Evolutionary conservation across 2,888 invertebrate species (phyloP).

Genomic region (Zaprionus obscuricornis): DNA sequence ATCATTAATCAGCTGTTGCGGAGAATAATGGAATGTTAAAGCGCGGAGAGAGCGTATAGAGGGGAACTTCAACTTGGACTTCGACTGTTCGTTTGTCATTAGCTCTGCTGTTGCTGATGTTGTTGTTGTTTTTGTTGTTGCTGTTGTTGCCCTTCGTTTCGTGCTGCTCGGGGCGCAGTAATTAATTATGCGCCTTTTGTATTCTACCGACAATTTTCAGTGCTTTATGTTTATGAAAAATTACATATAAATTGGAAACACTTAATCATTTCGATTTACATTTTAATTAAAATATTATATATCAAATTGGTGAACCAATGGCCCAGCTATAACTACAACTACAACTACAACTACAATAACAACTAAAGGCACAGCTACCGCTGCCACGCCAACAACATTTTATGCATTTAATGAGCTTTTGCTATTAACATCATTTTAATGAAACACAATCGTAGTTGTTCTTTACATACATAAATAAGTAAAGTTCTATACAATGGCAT

Average conservation of each 20-base stretch:
- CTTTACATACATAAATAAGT: not conserved
- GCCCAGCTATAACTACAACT: no score
- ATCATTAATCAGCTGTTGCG: slow-evolving; percentile 76
- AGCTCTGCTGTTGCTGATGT: slow-evolving; percentile 32
- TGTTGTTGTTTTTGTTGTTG: slow-evolving; percentile 28
- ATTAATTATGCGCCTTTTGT: slow-evolving; percentile 80
- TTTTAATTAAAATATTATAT: slow-evolving; percentile 80
- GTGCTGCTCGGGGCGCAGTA: slow-evolving; percentile 72
- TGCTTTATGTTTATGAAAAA: slow-evolving; percentile 78
- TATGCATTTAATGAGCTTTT: slow-evolving; percentile 28
- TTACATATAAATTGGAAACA: slow-evolving; percentile 73
- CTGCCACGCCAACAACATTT: not conserved
- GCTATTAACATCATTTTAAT: slow-evolving; percentile 33
- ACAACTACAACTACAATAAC: not conserved
- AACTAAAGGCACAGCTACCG: not conserved
- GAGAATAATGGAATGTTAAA: no score
- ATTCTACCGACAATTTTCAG: slow-evolving; percentile 75
- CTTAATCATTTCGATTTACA: slow-evolving; percentile 79
- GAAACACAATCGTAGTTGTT: slow-evolving; percentile 3
- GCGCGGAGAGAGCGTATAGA: not conserved
- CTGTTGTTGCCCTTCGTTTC: slow-evolving; percentile 48
- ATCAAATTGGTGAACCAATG: slow-evolving; percentile 48
- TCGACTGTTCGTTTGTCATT: slow-evolving; percentile 70
- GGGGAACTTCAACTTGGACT: slow-evolving; percentile 30
- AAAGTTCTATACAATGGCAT: no score